Percentiles rank a stretch among this genome's conserved stretches.
Evolutionary conservation across 2,888 invertebrate species (phyloP).

Genomic region (Heliothis peltigera): DNA sequence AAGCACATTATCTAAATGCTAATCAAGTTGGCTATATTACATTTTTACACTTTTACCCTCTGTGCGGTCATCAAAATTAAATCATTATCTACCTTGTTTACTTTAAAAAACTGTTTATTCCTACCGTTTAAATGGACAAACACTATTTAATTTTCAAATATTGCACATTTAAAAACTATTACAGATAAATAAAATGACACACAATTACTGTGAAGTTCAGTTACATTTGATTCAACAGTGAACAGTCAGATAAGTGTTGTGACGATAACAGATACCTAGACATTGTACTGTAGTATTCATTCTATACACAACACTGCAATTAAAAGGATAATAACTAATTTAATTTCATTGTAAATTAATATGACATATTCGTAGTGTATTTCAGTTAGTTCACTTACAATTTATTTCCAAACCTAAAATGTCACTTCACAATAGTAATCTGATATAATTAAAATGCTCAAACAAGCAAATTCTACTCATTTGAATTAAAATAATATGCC

Average conservation of each 20-base stretch:
- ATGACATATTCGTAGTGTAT: background rate
- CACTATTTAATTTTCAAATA: constrained; percentile 23
- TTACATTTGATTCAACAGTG: constrained; percentile 52
- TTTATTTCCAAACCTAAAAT: constrained; percentile 41
- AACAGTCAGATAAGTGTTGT: constrained; percentile 52
- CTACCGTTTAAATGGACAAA: constrained; percentile 34
- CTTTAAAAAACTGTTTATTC: constrained; percentile 21
- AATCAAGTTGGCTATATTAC: constrained; percentile 21
- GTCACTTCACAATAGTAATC: constrained; percentile 20
- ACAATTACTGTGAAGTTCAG: constrained; percentile 51
- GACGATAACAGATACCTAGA: constrained; percentile 49
- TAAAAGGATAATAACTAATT: constrained; percentile 7
- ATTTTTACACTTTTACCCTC: constrained; percentile 13
- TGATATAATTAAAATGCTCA: constrained; percentile 28
- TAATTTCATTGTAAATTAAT: constrained; percentile 16
- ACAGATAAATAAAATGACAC: constrained; percentile 50
- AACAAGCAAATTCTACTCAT: constrained; percentile 31
- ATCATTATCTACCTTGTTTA: constrained; percentile 5
- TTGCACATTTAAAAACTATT: constrained; percentile 40
- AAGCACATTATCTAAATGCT: constrained; percentile 9
- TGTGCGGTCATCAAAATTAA: constrained; percentile 17
- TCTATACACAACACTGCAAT: constrained; percentile 31
- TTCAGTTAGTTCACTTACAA: constrained; percentile 22
- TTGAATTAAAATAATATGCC: constrained; percentile 32
- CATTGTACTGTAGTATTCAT: constrained; percentile 39